phyloP scores from a whole-genome alignment of 2,113 vertebrate species.

The Micronycteris hirsuta region DNA sequence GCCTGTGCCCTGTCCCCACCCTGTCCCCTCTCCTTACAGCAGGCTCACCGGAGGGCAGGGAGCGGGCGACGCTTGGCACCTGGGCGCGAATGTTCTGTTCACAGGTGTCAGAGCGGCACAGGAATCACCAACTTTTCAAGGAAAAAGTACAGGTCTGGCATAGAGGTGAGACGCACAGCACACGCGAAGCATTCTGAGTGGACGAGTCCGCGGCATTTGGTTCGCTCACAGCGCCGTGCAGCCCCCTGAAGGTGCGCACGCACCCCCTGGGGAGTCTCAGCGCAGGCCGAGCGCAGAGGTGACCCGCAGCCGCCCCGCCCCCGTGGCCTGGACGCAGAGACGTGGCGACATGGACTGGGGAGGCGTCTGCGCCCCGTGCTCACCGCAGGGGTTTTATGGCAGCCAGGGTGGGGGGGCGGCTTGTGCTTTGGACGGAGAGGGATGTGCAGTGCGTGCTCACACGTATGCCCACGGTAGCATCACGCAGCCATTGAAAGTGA shows the following conservation, averaged over 20 bases:
- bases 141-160: accelerated
- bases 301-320: no score
- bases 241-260: accelerated
- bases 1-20: not conserved
- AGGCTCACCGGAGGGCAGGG: accelerated
- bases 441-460: not conserved
- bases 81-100: accelerated
- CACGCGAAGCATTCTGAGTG: accelerated
- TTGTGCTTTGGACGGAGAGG: accelerated
- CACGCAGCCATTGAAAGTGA: accelerated
- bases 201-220: accelerated
- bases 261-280: no score
- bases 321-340: not conserved
- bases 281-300: accelerated
- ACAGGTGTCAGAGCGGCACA: accelerated
- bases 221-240: accelerated
- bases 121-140: accelerated
- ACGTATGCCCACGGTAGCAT: accelerated
- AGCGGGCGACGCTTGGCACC: accelerated
- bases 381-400: accelerated
- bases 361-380: accelerated
- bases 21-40: not conserved
- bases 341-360: no score
- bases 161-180: not conserved
- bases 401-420: accelerated